phyloP scores from a whole-genome alignment of 2,113 vertebrate species.

The Tupaia tana region DNA sequence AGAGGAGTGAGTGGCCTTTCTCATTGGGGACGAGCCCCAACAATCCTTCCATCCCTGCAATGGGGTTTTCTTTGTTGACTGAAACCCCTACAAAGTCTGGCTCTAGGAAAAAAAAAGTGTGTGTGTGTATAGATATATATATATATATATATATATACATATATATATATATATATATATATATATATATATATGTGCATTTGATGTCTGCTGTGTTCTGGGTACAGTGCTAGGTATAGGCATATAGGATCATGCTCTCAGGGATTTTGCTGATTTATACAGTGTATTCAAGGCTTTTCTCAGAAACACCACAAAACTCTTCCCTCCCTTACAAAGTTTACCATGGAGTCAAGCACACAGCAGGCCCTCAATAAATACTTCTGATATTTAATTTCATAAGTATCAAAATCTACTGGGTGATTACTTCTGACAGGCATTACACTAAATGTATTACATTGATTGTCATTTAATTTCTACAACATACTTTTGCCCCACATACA shows the following conservation, averaged over 20 bases:
- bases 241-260: not conserved
- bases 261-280: not conserved
- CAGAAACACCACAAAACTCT: not conserved
- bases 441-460: not conserved
- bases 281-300: not conserved
- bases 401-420: not conserved
- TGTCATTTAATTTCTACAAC: not conserved
- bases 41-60: slow-evolving; percentile 57
- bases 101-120: not conserved
- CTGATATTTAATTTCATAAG: not conserved
- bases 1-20: slow-evolving; percentile 71
- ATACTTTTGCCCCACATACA: not conserved
- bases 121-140: too few relatives aligned
- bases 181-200: too few relatives aligned
- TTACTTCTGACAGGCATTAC: not conserved
- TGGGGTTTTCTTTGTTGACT: slow-evolving; percentile 57
- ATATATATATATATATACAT: too few relatives aligned
- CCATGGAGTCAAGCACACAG: not conserved
- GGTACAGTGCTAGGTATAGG: not conserved
- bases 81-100: slow-evolving; percentile 55
- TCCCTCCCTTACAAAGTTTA: not conserved
- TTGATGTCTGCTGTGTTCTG: not conserved
- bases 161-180: too few relatives aligned
- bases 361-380: slow-evolving; percentile 11
- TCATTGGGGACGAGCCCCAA: slow-evolving; percentile 71